phyloP scores from a whole-genome alignment of 2,888 invertebrate genomes.

The Dasypogon diadema region DNA sequence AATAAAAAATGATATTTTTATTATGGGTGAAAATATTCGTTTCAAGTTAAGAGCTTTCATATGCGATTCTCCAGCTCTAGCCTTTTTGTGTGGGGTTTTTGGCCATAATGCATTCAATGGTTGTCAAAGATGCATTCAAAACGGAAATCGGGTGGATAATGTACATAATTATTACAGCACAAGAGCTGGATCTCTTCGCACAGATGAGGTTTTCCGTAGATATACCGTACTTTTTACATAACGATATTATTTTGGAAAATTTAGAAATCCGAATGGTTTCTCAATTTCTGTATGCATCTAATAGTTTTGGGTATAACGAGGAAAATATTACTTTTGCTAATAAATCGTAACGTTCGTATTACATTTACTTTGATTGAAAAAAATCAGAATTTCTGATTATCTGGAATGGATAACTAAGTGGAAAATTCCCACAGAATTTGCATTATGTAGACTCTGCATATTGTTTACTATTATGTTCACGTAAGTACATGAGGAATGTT shows the following conservation, averaged over 20 bases:
- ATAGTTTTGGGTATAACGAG: neutral
- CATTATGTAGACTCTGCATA: neutral
- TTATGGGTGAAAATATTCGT: neutral
- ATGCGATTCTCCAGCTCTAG: conserved; percentile 34
- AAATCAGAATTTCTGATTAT: neutral
- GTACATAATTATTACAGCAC: neutral
- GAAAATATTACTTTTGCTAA: neutral
- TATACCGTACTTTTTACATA: neutral
- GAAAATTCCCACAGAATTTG: neutral
- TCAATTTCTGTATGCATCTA: neutral
- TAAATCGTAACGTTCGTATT: no score
- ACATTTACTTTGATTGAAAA: neutral
- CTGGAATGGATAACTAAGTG: neutral
- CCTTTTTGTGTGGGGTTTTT: conserved; percentile 42
- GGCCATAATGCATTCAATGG: conserved; percentile 13
- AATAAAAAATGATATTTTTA: neutral
- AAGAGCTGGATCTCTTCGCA: neutral
- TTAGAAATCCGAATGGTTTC: neutral
- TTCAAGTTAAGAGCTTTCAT: neutral
- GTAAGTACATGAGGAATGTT: no score
- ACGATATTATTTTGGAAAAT: neutral
- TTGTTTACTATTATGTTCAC: no score
- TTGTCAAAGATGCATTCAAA: neutral
- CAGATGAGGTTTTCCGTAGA: neutral
- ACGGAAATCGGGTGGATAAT: neutral